Evolutionary conservation across 2,797 vertebrate genomes (phyloP), one percentile per base, ranked within the genome.

Genomic region (Natrix natrix): DNA sequence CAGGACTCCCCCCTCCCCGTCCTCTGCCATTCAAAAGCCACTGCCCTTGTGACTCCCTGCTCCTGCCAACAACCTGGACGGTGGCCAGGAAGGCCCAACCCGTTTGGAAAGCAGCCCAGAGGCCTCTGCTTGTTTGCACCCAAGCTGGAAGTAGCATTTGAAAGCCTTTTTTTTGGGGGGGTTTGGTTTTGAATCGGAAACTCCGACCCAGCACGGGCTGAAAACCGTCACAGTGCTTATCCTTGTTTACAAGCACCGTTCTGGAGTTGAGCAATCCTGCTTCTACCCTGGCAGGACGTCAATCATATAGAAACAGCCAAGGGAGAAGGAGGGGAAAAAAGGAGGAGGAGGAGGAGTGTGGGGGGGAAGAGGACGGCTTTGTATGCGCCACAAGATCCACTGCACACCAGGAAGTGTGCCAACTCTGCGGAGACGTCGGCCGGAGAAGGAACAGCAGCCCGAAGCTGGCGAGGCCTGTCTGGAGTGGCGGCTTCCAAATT

Each of bases 381-480:
- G 83, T 61, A 94, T 86, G 94, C 60, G 28, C 91, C 89, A 57
- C 59, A 88, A 92, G 55, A 88, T 24, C 87, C 94, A 89, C 92
- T 87, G 88, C 59, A 92, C 28, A 89, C 91, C 74, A 90, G 83
- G 91, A 89, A 61, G 61, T 24, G 37, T 93, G 94, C 89, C 95
- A 94, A 88, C 43, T 78, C 91, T 93, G 54, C 90, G 43, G 87
- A 43, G 69, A 28, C 7, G 48, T 57, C n/a, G 43, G 43, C 86
- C 59, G 54, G n/a, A 69, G 60, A 43, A 2, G 24, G 2, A 57
- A 63, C 83, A n/a, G 59, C 37, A 16, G 52, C 37, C 13, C n/a
- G 3, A 48, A 52, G 55, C 89, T 59, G 8, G 22, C 16, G 24
- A 32, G 10, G 52, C 43, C 55, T 32, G 16, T n/a, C 86, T 48